These are phyloP conservation scores for Sciaenops ocellatus DNA, from an alignment of 2,797 vertebrate species.

Conservation along the genomic window DNA sequence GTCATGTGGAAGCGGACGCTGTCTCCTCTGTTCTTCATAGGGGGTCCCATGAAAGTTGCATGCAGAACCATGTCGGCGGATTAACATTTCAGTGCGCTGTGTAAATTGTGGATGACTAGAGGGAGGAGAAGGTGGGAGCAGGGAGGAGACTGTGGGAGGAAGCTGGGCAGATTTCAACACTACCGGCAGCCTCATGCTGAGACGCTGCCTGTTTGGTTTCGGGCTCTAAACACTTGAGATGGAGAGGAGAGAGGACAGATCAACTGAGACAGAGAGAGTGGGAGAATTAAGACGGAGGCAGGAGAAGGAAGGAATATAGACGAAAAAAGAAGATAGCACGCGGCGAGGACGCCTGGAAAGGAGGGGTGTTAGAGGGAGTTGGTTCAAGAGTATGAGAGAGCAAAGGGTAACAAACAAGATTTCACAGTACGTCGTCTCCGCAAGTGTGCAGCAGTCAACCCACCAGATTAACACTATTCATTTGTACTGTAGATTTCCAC, in stretches of 20 bases:
- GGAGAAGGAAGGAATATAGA: not conserved
- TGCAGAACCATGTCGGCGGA: conserved; percentile 39
- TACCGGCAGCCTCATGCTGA: conserved; percentile 49
- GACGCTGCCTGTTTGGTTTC: conserved; percentile 57
- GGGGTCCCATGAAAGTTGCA: conserved; percentile 63
- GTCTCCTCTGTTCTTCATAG: conserved; percentile 47
- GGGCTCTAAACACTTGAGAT: conserved; percentile 31
- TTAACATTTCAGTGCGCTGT: conserved; percentile 58
- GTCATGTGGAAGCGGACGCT: conserved; percentile 10
- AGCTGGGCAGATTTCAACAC: conserved; percentile 43
- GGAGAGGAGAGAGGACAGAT: not conserved
- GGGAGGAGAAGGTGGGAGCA: conserved; percentile 55
- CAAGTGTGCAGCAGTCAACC: conserved; percentile 51
- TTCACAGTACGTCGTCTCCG: conserved; percentile 59
- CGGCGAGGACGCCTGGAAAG: not conserved
- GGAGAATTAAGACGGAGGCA: conserved; percentile 1
- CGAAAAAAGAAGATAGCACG: conserved; percentile 1
- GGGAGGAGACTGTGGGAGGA: conserved; percentile 53
- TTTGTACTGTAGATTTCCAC: conserved; percentile 67
- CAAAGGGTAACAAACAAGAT: conserved; percentile 69
- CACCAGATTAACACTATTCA: conserved; percentile 66
- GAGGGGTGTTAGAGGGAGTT: conserved; percentile 16
- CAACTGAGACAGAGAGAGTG: not conserved
- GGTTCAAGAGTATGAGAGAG: conserved; percentile 36
- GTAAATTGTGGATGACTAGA: conserved; percentile 63